Evolutionary conservation across 2,888 invertebrate genomes (phyloP), one percentile per base, ranked within the genome.

Genomic region (Atethmia centrago): DNA sequence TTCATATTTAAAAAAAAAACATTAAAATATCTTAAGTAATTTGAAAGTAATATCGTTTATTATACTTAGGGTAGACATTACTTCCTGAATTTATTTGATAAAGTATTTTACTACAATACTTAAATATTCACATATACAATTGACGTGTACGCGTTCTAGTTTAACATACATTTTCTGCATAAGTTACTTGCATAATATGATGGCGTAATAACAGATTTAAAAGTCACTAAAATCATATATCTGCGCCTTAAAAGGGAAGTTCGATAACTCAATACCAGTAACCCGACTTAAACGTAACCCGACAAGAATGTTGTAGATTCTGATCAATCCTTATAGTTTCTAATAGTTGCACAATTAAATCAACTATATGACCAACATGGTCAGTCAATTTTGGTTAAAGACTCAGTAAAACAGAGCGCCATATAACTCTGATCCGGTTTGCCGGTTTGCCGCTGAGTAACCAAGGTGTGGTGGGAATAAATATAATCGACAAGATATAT

Each of bases 401-500:
- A 80, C 70, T 87, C 51, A 51, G 76, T 86, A 68, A 81, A 74
- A 73, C 49, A 73, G 66, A 78, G 59, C 75, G 75, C 74, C 61
- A 49, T 80, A 80, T 77, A 83, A 78, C 74, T 74, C 70, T 75
- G 74, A 81, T 80, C 80, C 87, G 80, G 79, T 79, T 85, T 71
- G 74, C 80, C 87, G 80, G 79, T 79, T 85, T 71, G 74, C 70
- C 80, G 80, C 67, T 79, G 77, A 79, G 76, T 82, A 80, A 85
- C 77, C 71, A 84, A 88, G 85, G 84, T 83, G 85, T 80, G 84
- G 83, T 79, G 53, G 83, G 85, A 82, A 83, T 87, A 87, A 84
- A 86, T 88, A 76, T 88, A 86, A 89, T 87, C 84, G 83, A 79
- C 80, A 77, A 84, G 77, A 88, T 88, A 86, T 80, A 87, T 89